Evolutionary conservation across 1,140 invertebrate genomes (phyloP).

Genomic region (Hypothenemus hampei): DNA sequence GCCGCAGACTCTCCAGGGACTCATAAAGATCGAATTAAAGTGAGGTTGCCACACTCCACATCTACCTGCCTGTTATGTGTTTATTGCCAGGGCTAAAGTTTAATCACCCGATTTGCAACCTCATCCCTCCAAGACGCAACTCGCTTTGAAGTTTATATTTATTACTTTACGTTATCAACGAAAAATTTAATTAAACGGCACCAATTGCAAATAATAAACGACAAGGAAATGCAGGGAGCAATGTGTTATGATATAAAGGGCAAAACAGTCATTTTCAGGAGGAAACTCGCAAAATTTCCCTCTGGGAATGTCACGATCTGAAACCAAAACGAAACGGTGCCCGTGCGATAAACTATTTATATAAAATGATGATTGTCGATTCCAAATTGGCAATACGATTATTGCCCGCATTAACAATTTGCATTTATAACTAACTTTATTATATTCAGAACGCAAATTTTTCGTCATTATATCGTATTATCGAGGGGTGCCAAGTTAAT

Average conservation of each 20-base stretch:
- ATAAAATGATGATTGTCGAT: too few relatives aligned
- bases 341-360: too few relatives aligned
- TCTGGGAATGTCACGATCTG: too few relatives aligned
- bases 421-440: neutral
- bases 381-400: too few relatives aligned
- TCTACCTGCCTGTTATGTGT: slow-evolving; percentile 25
- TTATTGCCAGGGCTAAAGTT: slow-evolving; percentile 20
- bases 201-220: too few relatives aligned
- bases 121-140: slow-evolving; percentile 1
- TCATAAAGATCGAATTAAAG: slow-evolving; percentile 31
- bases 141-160: slow-evolving; percentile 1
- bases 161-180: slow-evolving; percentile 1
- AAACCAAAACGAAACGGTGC: too few relatives aligned
- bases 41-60: slow-evolving; percentile 18
- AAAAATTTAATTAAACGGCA: slow-evolving; percentile 13
- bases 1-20: slow-evolving; percentile 22
- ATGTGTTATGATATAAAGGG: too few relatives aligned
- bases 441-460: slow-evolving; percentile 2
- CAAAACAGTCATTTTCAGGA: too few relatives aligned
- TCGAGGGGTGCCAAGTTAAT: slow-evolving; percentile 13
- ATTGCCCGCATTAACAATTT: slow-evolving; percentile 7
- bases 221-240: too few relatives aligned
- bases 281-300: too few relatives aligned
- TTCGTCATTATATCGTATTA: slow-evolving; percentile 12
- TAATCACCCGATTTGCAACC: slow-evolving; percentile 12